phyloP scores from a whole-genome alignment of 2,113 vertebrate genomes.

The Egretta garzetta region DNA sequence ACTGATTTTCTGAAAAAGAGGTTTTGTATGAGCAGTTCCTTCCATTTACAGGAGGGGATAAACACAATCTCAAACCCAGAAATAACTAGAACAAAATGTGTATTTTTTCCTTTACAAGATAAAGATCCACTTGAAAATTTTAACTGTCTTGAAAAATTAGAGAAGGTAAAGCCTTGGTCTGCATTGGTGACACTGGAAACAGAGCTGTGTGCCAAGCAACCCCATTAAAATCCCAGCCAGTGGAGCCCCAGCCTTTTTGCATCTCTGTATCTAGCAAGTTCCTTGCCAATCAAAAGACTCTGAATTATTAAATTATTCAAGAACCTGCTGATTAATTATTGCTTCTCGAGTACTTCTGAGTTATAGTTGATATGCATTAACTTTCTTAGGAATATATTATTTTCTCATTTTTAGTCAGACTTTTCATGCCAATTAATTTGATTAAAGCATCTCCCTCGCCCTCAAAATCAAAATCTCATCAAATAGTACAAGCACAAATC shows the following conservation, averaged over 20 bases:
- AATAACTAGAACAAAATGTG: background rate
- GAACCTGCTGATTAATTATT: constrained; percentile 5
- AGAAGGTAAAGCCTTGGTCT: background rate
- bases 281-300: background rate
- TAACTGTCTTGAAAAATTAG: background rate
- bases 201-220: background rate
- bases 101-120: background rate
- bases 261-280: background rate
- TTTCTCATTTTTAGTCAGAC: background rate
- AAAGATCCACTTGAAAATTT: background rate
- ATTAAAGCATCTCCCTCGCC: background rate
- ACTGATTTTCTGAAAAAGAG: background rate
- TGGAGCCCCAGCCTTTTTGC: background rate
- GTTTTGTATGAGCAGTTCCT: background rate
- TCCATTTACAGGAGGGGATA: background rate
- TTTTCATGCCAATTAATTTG: constrained; percentile 25
- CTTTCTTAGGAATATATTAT: constrained; percentile 9
- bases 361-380: background rate
- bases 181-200: background rate
- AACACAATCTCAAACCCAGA: background rate
- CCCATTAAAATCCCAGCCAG: background rate
- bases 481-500: background rate
- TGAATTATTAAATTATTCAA: constrained; percentile 30
- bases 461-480: background rate
- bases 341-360: constrained; percentile 15